These are phyloP conservation scores for Pygmarrhopalites habei DNA, from an alignment of 1,140 invertebrate species.

Conservation along the genomic window DNA sequence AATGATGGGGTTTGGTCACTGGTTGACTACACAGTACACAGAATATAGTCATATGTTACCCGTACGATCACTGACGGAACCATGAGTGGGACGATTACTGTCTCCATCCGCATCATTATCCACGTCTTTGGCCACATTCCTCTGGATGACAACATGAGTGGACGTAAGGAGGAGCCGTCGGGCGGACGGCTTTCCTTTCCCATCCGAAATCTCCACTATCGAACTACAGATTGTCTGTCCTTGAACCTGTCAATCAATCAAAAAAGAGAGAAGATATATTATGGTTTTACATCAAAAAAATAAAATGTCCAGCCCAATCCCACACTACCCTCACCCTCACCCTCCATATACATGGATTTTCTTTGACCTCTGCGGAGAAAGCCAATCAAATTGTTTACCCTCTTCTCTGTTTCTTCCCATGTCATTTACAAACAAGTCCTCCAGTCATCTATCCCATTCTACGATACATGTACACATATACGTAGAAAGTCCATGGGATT, in stretches of 20 bases:
- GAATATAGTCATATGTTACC: neutral
- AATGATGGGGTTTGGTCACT: constrained; percentile 8
- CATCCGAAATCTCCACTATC: constrained; percentile 31
- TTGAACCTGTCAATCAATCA: constrained; percentile 9
- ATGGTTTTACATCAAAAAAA: too few relatives aligned
- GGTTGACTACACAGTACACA: neutral
- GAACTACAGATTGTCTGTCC: constrained; percentile 28
- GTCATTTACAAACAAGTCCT: too few relatives aligned
- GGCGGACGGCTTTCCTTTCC: constrained; percentile 30
- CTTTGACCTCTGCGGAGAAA: too few relatives aligned
- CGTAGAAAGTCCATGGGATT: too few relatives aligned
- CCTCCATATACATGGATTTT: too few relatives aligned
- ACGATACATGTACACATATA: too few relatives aligned
- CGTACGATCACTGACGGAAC: constrained; percentile 27
- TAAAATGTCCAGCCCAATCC: too few relatives aligned
- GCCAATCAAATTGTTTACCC: too few relatives aligned
- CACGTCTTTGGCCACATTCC: constrained; percentile 20
- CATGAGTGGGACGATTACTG: constrained; percentile 34
- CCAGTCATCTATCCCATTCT: too few relatives aligned
- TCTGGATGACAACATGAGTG: constrained; percentile 32
- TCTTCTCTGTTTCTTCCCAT: too few relatives aligned
- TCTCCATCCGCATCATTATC: constrained; percentile 36
- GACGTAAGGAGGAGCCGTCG: constrained; percentile 29
- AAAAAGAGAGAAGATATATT: too few relatives aligned
- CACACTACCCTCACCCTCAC: too few relatives aligned